These are phyloP conservation scores for Festucalex cinctus DNA, from an alignment of 2,113 vertebrate genomes.

Conservation along the genomic window DNA sequence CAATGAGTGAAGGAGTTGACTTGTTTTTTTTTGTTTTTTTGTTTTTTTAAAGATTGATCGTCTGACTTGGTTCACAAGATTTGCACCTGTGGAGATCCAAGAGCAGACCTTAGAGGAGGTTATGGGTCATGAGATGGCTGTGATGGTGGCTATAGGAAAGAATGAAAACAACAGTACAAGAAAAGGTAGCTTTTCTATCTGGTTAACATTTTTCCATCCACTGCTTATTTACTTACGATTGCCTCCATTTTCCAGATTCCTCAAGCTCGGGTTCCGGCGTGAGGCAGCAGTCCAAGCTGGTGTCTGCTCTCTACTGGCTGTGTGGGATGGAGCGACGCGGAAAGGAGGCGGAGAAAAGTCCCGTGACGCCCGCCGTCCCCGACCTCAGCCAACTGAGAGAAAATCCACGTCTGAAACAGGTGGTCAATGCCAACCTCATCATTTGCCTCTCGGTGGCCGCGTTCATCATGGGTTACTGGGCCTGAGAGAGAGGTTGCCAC, in stretches of 20 bases:
- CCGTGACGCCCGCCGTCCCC: fast-evolving
- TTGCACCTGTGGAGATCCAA: constrained; percentile 40
- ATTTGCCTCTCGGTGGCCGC: constrained; percentile 72
- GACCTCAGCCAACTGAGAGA: constrained; percentile 73
- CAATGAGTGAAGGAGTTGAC: too few relatives aligned
- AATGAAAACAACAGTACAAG: constrained; percentile 8
- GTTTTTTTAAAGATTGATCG: constrained; percentile 73
- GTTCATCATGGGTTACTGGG: constrained; percentile 92
- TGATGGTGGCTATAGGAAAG: background rate
- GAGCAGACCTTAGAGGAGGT: constrained; percentile 39
- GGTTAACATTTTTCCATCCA: too few relatives aligned
- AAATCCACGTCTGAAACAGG: constrained; percentile 54
- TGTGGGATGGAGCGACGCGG: constrained; percentile 81
- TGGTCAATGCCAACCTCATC: constrained; percentile 83
- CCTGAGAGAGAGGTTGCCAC: constrained; percentile 59
- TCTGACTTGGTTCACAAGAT: constrained; percentile 91
- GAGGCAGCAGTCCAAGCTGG: constrained; percentile 62
- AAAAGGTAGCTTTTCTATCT: background rate
- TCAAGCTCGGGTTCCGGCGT: constrained; percentile 11
- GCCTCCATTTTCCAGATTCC: constrained; percentile 29
- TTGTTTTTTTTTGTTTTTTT: background rate
- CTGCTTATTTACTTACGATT: too few relatives aligned
- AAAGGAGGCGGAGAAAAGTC: background rate
- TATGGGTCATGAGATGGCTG: constrained; percentile 1
- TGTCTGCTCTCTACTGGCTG: constrained; percentile 80